Evolutionary conservation across 2,797 vertebrate species (phyloP).

Genomic region (Falco cherrug): DNA sequence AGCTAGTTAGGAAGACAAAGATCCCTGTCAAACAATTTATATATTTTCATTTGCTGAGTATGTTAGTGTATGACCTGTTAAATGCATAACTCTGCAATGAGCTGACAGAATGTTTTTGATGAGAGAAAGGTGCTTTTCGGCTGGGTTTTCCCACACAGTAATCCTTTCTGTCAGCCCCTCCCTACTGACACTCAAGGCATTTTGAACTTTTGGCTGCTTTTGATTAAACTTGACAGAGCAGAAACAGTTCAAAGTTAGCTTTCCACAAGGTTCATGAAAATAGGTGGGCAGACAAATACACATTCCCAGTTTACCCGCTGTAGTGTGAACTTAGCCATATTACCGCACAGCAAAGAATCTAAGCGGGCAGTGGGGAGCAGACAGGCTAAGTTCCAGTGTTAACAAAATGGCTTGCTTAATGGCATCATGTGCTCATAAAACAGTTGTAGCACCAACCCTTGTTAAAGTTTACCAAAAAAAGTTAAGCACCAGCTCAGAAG

Average conservation of each 20-base stretch:
- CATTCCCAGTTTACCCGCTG: neutral
- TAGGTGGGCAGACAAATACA: neutral
- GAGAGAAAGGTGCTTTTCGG: neutral
- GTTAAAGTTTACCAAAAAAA: conserved; percentile 59
- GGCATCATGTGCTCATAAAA: conserved; percentile 10
- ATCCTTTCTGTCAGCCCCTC: conserved; percentile 33
- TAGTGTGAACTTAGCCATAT: neutral
- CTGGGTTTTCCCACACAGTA: neutral
- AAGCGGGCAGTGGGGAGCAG: neutral
- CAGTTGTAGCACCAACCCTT: neutral
- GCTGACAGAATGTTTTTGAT: neutral
- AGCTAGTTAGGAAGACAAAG: neutral
- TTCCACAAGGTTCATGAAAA: neutral
- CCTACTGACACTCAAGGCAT: neutral
- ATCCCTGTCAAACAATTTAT: neutral
- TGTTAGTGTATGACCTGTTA: neutral
- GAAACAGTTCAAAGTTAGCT: conserved; percentile 38
- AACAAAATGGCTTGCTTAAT: neutral
- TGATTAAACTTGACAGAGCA: conserved; percentile 6
- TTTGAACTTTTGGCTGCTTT: neutral
- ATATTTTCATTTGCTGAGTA: neutral
- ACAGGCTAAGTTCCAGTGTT: neutral
- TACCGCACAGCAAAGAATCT: neutral
- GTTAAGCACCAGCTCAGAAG: neutral
- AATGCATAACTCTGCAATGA: neutral